Evolutionary conservation across 2,888 invertebrate species (phyloP).

Genomic region (Plebejus anna): DNA sequence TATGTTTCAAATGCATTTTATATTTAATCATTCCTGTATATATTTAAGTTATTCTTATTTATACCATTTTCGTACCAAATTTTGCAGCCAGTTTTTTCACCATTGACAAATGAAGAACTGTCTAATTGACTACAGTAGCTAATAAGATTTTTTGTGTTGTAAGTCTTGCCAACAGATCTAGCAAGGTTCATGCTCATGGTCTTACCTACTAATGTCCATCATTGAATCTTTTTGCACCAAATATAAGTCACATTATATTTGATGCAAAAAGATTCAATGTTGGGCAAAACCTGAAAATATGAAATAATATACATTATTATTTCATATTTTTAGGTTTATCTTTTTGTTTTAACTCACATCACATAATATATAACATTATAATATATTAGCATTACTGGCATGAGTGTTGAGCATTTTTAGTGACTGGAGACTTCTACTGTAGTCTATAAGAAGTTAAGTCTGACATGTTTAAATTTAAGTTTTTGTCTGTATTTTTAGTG

Average conservation of each 20-base stretch:
- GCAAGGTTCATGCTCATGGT: too few relatives aligned
- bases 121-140: slow-evolving; percentile 25
- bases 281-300: not conserved
- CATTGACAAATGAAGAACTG: slow-evolving; percentile 41
- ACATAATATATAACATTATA: too few relatives aligned
- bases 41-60: slow-evolving; percentile 38
- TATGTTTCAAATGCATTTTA: slow-evolving; percentile 34
- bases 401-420: slow-evolving; percentile 5
- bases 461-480: slow-evolving; percentile 22
- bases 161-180: not conserved
- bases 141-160: not conserved
- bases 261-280: too few relatives aligned
- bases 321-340: too few relatives aligned
- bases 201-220: slow-evolving; percentile 1
- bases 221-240: not conserved
- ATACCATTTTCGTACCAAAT: slow-evolving; percentile 61
- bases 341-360: too few relatives aligned
- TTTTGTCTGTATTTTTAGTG: slow-evolving; percentile 32
- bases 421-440: not conserved
- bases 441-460: slow-evolving; percentile 17
- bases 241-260: not conserved
- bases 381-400: not conserved
- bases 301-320: not conserved
- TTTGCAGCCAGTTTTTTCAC: slow-evolving; percentile 58
- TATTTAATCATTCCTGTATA: slow-evolving; percentile 47